Percentiles rank a stretch among this genome's conserved stretches.
Evolutionary conservation across 2,888 invertebrate species (phyloP).

Genomic region (Uloborus plumipes): DNA sequence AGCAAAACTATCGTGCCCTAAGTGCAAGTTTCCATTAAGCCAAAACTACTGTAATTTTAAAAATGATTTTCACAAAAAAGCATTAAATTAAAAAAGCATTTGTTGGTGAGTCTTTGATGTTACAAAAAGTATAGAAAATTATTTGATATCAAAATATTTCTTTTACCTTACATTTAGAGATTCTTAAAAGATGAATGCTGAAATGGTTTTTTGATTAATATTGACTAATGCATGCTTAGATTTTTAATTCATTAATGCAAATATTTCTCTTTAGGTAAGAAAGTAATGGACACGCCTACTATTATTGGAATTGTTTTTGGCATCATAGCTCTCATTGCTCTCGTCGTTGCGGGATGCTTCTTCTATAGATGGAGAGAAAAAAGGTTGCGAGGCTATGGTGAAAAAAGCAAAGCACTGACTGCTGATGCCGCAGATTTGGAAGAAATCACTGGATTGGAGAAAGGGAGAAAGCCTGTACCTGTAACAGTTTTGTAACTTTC

Average conservation of each 20-base stretch:
- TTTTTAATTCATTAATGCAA: too few relatives aligned
- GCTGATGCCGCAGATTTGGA: constrained; percentile 59
- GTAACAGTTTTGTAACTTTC: constrained; percentile 58
- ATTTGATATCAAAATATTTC: too few relatives aligned
- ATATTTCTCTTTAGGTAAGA: constrained; percentile 41
- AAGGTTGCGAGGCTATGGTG: constrained; percentile 48
- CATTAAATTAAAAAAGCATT: too few relatives aligned
- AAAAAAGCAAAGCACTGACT: constrained; percentile 60
- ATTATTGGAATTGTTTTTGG: constrained; percentile 49
- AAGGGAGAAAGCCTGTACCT: constrained; percentile 52
- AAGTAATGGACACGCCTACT: constrained; percentile 29
- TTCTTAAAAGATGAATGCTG: not conserved
- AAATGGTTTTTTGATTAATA: too few relatives aligned
- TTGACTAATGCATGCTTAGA: too few relatives aligned
- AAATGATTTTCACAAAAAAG: too few relatives aligned
- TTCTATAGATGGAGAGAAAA: constrained; percentile 40
- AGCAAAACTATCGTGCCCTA: too few relatives aligned
- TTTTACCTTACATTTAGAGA: too few relatives aligned
- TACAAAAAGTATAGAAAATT: too few relatives aligned
- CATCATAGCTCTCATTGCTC: constrained; percentile 19
- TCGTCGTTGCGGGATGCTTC: constrained; percentile 33
- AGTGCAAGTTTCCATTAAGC: too few relatives aligned
- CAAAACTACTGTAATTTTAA: too few relatives aligned
- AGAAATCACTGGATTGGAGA: constrained; percentile 53
- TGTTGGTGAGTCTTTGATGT: too few relatives aligned